Conservation (phyloP, 1,140 invertebrate genomes). For the Myzus persicae region DNA sequence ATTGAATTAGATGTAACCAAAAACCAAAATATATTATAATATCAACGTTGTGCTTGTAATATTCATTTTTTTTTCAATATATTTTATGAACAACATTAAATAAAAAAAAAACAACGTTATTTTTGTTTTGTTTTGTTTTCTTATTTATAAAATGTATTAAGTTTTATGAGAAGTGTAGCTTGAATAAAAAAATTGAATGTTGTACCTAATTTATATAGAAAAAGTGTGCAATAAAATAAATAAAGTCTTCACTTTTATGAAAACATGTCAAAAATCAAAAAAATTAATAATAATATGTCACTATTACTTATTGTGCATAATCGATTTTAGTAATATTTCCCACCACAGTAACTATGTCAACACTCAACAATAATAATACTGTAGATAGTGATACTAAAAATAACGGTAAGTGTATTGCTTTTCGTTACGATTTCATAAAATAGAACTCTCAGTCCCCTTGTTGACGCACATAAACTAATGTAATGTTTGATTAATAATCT, state of each 20-base stretch:
- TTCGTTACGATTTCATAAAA: not conserved
- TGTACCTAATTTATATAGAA: not conserved
- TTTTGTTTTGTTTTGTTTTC: not conserved
- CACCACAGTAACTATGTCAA: not conserved
- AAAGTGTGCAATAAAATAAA: not conserved
- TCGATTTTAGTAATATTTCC: not conserved
- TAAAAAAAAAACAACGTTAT: not conserved
- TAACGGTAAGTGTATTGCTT: not conserved
- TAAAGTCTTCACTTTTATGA: not conserved
- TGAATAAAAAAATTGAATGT: not conserved
- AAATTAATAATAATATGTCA: not conserved
- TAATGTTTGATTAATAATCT: not conserved
- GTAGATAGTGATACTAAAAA: not conserved
- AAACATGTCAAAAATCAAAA: slow-evolving; percentile 7
- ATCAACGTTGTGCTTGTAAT: not conserved
- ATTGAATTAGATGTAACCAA: not conserved
- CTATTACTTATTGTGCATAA: not conserved
- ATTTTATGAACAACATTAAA: not conserved
- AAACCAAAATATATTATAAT: not conserved
- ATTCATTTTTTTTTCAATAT: not conserved
- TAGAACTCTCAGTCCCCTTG: not conserved
- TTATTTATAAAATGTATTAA: not conserved
- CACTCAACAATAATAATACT: not conserved
- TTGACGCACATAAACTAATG: not conserved
- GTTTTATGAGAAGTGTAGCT: not conserved